These are phyloP conservation scores for Tadarida brasiliensis DNA, from an alignment of 2,797 vertebrate genomes.

Conservation along the genomic window DNA sequence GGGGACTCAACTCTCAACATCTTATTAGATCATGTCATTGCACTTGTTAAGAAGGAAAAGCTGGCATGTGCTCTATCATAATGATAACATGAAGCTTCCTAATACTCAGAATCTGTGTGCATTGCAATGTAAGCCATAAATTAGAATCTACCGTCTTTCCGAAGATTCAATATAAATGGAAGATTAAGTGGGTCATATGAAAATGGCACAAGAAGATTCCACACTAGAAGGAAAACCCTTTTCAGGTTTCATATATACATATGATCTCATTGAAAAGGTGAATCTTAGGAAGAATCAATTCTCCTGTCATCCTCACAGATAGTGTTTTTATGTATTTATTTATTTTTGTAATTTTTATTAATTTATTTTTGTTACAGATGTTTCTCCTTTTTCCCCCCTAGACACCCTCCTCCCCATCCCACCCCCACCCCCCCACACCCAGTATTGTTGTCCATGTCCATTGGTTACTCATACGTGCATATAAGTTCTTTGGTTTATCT, in stretches of 20 bases:
- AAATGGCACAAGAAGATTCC: slow-evolving; percentile 36
- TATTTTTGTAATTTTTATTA: no score
- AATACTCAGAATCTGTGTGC: slow-evolving; percentile 22
- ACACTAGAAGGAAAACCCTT: background rate
- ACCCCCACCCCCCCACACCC: no score
- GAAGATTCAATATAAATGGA: slow-evolving; percentile 53
- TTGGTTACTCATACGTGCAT: no score
- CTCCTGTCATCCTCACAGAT: background rate
- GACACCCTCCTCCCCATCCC: no score
- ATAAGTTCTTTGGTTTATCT: no score
- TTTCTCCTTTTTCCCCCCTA: no score
- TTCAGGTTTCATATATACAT: background rate
- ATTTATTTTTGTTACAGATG: no score
- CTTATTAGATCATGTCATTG: background rate
- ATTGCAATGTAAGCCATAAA: slow-evolving; percentile 43
- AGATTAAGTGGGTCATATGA: background rate
- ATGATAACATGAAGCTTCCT: background rate
- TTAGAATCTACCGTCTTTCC: background rate
- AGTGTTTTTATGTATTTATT: background rate
- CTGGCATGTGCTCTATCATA: background rate
- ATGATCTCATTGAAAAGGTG: slow-evolving; percentile 24
- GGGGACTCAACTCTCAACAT: background rate
- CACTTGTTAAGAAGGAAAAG: slow-evolving; percentile 18
- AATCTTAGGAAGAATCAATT: background rate
- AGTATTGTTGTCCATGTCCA: no score